A percentile compares a stretch with the other conserved stretches of the same genome.
phyloP scores from a whole-genome alignment of 2,797 vertebrate genomes.

The Glossophaga mutica region DNA sequence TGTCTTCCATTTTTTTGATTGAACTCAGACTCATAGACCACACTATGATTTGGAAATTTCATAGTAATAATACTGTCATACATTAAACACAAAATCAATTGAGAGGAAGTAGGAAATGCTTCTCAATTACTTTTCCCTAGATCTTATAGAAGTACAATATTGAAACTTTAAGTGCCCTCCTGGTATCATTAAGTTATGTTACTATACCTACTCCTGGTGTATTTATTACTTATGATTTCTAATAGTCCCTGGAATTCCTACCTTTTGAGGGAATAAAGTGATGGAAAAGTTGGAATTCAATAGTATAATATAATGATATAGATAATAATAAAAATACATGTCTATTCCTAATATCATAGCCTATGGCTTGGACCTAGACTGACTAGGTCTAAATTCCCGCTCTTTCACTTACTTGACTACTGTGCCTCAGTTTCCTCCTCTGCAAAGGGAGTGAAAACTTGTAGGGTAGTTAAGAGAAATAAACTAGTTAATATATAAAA shows the following conservation, averaged over 20 bases:
- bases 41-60: neutral
- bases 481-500: constrained; percentile 11
- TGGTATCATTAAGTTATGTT: neutral
- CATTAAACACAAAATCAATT: constrained; percentile 8
- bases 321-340: neutral
- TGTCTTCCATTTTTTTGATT: neutral
- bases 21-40: neutral
- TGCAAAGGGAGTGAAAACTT: neutral
- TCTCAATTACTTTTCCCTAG: constrained; percentile 11
- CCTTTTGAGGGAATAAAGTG: neutral
- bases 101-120: neutral
- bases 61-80: neutral
- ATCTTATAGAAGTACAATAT: neutral
- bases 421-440: neutral
- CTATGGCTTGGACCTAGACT: neutral
- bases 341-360: neutral
- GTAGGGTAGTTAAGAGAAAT: neutral
- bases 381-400: neutral
- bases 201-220: neutral
- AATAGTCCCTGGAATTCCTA: neutral
- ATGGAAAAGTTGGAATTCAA: constrained; percentile 22
- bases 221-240: constrained; percentile 20
- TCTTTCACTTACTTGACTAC: neutral
- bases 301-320: neutral
- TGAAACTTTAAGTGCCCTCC: neutral